Base-by-base conservation (phyloP, 2,888 invertebrate species). In the Apodemia mormo region DNA sequence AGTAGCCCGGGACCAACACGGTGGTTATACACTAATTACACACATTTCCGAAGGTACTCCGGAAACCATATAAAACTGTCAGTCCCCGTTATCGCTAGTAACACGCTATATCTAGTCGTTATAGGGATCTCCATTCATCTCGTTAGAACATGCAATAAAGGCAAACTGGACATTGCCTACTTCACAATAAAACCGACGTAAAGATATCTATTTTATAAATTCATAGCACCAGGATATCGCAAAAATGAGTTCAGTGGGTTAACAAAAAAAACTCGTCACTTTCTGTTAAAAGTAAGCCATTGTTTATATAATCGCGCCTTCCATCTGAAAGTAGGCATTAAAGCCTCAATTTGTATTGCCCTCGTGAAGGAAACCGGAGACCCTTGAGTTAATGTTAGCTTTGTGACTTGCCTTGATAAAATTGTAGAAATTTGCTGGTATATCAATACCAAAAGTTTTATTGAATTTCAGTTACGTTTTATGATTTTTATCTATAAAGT, bases 251-350 rank as follows among this genome's bases (percentile, higher is more conserved):
- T 61, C 37, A 33, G 14, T 61, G 14, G 61, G 61, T 61, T 61
- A 61, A 37, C 33, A 14, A 61, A 61, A 61, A 61, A 61, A 30
- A 5, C 61, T 14, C 14, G 33, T 2, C 33, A 33, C 37, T 61
- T 61, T 61, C 61, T 61, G 61, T 58, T 68, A 65, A 68, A 67
- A 69, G 68, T 68, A 71, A 69, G 67, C 70, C 70, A 81, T 82
- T 84, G 81, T 85, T 82, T 82, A 75, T 81, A 73, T 80, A 83
- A 83, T 82, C 75, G 81, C 76, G 75, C 74, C 78, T 77, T 77
- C 61, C 37, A 61, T 33, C 61, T 61, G 80, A 86, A 87, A 85
- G 82, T 86, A 76, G 85, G 81, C 73, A 80, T 85, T 79, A 83
- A 83, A 87, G 85, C 84, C 78, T 73, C 75, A 75, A 78, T 76